Evolutionary conservation across 30 jellyfish, hydroid and myxozoan genomes (phyloP), one percentile per base, ranked within the genome.

Genomic region (Hydractinia symbiolongicarpus): DNA sequence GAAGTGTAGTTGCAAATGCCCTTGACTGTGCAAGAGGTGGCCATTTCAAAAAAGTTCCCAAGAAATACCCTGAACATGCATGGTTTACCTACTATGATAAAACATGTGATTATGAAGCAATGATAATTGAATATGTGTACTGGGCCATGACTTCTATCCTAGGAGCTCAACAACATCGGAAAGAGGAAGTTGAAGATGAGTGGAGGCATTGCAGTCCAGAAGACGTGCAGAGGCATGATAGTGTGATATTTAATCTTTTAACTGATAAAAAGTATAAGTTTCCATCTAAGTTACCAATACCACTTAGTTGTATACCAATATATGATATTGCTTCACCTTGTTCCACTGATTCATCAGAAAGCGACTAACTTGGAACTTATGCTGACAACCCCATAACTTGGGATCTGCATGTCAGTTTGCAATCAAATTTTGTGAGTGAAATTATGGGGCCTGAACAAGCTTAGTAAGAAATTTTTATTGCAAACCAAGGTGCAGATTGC

Each of bases 1-100:
- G 90, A 52, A 55, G 73, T 4, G 17, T 19, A 4, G 14, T 83
- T 40, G 90, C 90, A 55, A 66, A 83, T 50, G 73, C 84, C 55
- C 62, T 82, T 40, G 90, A 83, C 79, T 40, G 53, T 40, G 90
- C 90, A 14, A 84, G 90, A 30, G 90, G 90, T 4, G 90, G 90
- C 20, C 61, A 73, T 73, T 83, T 83, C 19, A 19, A 50, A 54
- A 72, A 49, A 15, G 81, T 73, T 14, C 90, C 90, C 7, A 61
- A 61, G 30, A 13, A 54, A 7, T 83, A 83, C 62, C 90, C 90
- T 10, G 15, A 62, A 13, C 64, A 77, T 7, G 90, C 90, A 4
- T 83, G 90, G 90, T 83, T 83, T 49, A 83, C 85, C 8, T 83
- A 83, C 30, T 73, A 83, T 72, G 90, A 83, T 53, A 20, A 71